Evolutionary conservation across 1,140 invertebrate genomes (phyloP).

Genomic region (Chelonus insularis): DNA sequence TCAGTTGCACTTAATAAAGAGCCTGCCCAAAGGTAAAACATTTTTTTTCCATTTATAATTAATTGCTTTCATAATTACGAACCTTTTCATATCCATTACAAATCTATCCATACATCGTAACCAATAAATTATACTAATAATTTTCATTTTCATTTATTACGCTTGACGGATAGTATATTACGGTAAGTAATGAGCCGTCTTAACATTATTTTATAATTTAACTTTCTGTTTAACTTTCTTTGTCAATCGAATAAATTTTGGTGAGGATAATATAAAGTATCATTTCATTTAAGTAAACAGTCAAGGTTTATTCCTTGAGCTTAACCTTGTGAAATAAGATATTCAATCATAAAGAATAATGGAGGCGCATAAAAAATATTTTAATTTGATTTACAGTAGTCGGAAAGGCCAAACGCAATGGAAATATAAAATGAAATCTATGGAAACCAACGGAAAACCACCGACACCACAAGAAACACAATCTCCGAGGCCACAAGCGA

Average conservation of each 20-base stretch:
- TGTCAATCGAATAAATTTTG: neutral
- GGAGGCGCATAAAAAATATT: no score
- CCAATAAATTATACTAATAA: neutral
- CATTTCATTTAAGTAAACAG: no score
- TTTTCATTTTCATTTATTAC: constrained; percentile 24
- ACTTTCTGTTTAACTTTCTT: neutral
- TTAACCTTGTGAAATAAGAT: no score
- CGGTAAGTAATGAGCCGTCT: constrained; percentile 54
- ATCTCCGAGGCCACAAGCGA: constrained; percentile 57
- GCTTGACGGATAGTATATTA: constrained; percentile 49
- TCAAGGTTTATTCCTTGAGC: no score
- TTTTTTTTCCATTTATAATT: constrained; percentile 18
- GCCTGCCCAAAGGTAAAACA: constrained; percentile 64
- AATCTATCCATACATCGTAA: no score
- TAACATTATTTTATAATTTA: no score
- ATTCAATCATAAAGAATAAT: no score
- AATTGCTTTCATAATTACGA: no score
- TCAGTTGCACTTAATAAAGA: constrained; percentile 77
- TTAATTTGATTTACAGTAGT: constrained; percentile 48
- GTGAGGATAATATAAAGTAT: neutral
- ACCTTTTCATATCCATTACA: no score
- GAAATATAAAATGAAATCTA: constrained; percentile 59
- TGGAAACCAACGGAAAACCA: constrained; percentile 53
- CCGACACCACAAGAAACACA: constrained; percentile 52
- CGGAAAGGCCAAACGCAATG: constrained; percentile 56